Base-by-base conservation (phyloP, 2,888 invertebrate species). In the Limnephilus auricula region DNA sequence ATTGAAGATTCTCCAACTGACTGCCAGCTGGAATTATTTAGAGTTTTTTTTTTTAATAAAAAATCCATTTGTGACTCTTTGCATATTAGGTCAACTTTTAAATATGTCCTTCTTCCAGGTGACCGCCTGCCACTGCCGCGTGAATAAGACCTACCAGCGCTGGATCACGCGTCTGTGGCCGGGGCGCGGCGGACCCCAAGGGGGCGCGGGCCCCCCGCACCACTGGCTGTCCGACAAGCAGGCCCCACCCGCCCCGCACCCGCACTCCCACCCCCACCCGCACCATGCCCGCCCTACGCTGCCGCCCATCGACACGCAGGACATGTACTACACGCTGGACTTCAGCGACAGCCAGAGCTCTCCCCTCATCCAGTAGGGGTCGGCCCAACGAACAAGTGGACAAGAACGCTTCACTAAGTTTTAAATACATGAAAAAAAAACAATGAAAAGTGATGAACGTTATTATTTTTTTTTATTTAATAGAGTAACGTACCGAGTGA, bases 281-380 rank as follows among this genome's bases (percentile, higher is more conserved):
- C 94, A 94, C 93, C 95, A 95, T 79, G 95, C 95, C 18, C 95
- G 96, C 90, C 95, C 96, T 91, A 95, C 95, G 93, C 94, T 96
- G 94, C 96, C 96, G 91, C 95, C 96, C 93, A 96, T 97, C 94
- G 96, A 97, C 94, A 97, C 97, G 94, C 96, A 97, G 40, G 97
- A 97, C 94, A 97, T 97, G 97, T 97, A 97, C 95, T 97, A 97
- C 95, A 97, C 97, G 86, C 96, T 97, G 93, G 97, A 97, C 95
- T 97, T 97, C 95, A 97, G 97, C 94, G 97, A 97, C 95, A 97
- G 97, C 94, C 97, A 97, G 94, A 97, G 97, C 94, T 97, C 97
- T 31, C 97, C 97, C 45, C 96, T 97, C 93, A 97, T 97, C 94
- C 97, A 97, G 96, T 97, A 96, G 95, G 95, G 32, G 34, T 32